Conservation (phyloP, 2,113 vertebrate genomes). For the Acrocephalus arundinaceus region DNA sequence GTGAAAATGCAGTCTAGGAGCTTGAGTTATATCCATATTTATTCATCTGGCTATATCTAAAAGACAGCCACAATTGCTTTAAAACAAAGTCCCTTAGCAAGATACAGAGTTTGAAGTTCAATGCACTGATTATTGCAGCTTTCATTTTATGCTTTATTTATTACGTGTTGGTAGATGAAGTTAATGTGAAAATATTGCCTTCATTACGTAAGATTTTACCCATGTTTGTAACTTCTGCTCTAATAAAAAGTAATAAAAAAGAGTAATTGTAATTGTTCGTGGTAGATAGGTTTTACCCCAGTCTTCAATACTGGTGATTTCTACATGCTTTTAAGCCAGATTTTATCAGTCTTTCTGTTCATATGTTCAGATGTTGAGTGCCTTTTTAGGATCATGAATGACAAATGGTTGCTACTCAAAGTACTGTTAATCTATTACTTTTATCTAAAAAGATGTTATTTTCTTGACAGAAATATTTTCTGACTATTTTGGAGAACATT, state of each 20-base stretch:
- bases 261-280: not conserved
- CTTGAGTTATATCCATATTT: not conserved
- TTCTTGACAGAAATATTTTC: conserved; percentile 30
- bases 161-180: conserved; percentile 2
- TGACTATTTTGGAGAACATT: conserved; percentile 23
- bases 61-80: not conserved
- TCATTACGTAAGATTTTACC: not conserved
- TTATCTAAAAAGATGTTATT: conserved; percentile 28
- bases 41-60: not conserved
- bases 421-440: conserved; percentile 43
- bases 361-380: conserved; percentile 28
- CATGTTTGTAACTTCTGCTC: conserved; percentile 46
- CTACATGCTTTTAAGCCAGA: not conserved
- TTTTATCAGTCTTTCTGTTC: conserved; percentile 20
- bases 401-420: conserved; percentile 33
- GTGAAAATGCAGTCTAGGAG: not conserved
- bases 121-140: not conserved
- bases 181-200: conserved; percentile 34
- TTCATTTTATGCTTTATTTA: conserved; percentile 58
- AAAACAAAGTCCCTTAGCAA: not conserved
- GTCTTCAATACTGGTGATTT: not conserved
- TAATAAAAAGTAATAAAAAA: conserved; percentile 36
- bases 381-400: conserved; percentile 58
- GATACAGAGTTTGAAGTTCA: not conserved
- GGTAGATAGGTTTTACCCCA: not conserved